Evolutionary conservation across 2,797 vertebrate genomes (phyloP), one percentile per base, ranked within the genome.

Genomic region (Allobates femoralis): DNA sequence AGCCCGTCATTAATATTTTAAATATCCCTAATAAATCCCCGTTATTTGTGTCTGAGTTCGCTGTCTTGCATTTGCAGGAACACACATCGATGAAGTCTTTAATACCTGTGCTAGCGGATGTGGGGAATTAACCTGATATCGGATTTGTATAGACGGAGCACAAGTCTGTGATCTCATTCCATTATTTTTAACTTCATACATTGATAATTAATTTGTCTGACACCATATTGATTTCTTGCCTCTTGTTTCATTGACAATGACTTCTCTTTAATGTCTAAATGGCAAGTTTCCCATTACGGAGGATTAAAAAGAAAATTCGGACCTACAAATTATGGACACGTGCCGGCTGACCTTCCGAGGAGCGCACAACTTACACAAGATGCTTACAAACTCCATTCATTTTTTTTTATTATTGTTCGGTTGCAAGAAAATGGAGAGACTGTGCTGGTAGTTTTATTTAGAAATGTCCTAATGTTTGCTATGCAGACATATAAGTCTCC

Each of bases 151-250:
- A 88, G 80, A 75, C 66, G 89, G 89, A 83, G 56, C 69, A 90
- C 56, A 90, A 62, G 58, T 89, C 90, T 86, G 90, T 86, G 86
- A 90, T 90, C 89, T 91, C 76, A 89, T 91, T 91, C 89, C 88
- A 85, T 87, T 90, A 89, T 90, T 91, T 91, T 90, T 79, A 90
- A 90, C 78, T 90, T 89, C 79, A 71, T 88, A 86, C 62, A 85
- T 76, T 89, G 91, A 89, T 91, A 89, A 87, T 90, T 89, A 91
- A 90, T 92, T 93, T 90, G 89, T 90, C 90, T 90, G 91, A 91
- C 90, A 92, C 87, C 7, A 21, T 73, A 89, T 89, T 89, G 93
- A 92, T 90, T 90, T 92, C 85, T 90, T 67, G 32, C 89, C 90
- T 90, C 79, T 86, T 84, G 83, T 90, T 90, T 90, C 91, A 86